Evolutionary conservation across 2,888 invertebrate genomes (phyloP).

Genomic region (Aromia moschata): DNA sequence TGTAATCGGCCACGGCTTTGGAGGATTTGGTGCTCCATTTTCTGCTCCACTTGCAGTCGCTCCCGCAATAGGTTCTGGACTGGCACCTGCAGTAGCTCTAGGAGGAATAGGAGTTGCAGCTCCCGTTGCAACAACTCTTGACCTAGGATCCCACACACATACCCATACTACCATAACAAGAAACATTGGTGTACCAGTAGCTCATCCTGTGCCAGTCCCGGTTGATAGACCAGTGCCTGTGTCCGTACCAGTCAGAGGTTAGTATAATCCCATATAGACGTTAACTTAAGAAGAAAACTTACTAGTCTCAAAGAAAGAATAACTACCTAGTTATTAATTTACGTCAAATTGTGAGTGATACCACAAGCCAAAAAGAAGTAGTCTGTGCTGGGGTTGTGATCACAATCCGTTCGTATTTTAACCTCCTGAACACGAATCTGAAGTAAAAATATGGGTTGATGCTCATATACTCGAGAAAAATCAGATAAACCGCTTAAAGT

Average conservation of each 20-base stretch:
- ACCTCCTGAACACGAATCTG: background rate
- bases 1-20: constrained; percentile 34
- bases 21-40: constrained; percentile 34
- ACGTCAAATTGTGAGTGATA: background rate
- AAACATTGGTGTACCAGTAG: constrained; percentile 64
- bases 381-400: too few species aligned
- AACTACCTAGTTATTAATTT: background rate
- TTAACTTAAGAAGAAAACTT: background rate
- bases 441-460: background rate
- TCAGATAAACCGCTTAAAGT: too few species aligned
- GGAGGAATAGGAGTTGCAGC: constrained; percentile 30
- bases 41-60: constrained; percentile 22
- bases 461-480: background rate
- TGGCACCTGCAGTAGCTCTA: constrained; percentile 29
- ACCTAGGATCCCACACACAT: constrained; percentile 53
- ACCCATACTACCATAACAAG: constrained; percentile 63
- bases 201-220: constrained; percentile 66
- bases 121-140: constrained; percentile 40
- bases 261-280: background rate
- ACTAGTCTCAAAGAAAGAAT: background rate
- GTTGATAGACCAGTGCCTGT: constrained; percentile 59
- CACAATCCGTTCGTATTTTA: background rate
- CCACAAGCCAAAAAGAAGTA: background rate
- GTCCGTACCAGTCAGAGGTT: constrained; percentile 58
- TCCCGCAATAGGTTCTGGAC: constrained; percentile 29